phyloP scores from a whole-genome alignment of 2,888 invertebrate genomes.

The Pollenia labialis region DNA sequence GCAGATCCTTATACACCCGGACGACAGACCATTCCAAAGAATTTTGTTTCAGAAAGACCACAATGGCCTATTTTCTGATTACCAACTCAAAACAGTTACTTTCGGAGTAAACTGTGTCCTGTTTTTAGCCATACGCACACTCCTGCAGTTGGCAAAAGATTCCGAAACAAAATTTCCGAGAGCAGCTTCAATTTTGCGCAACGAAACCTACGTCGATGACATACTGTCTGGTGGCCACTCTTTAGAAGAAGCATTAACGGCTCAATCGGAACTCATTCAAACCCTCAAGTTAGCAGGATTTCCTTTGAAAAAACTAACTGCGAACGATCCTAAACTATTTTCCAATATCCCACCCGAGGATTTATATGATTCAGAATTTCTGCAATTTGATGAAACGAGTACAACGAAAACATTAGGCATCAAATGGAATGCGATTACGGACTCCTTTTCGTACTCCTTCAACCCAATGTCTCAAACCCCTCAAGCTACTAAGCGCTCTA shows the following conservation, averaged over 20 bases:
- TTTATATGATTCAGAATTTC: constrained; percentile 35
- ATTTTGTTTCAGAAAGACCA: too few species aligned
- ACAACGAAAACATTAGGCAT: constrained; percentile 32
- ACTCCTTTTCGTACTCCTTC: neutral
- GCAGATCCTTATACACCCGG: too few species aligned
- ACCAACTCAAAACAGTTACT: too few species aligned
- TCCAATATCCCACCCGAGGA: constrained; percentile 28
- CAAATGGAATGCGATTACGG: constrained; percentile 2
- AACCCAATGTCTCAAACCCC: neutral
- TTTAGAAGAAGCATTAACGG: neutral
- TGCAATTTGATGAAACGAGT: constrained; percentile 18
- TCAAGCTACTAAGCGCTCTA: neutral
- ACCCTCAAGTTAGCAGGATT: constrained; percentile 11
- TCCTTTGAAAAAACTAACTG: constrained; percentile 32
- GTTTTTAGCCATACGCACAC: too few species aligned
- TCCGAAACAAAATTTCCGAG: constrained; percentile 28
- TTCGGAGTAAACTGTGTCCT: too few species aligned
- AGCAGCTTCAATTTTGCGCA: neutral
- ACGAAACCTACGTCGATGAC: constrained; percentile 29
- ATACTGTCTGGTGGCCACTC: constrained; percentile 7
- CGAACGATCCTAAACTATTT: constrained; percentile 15
- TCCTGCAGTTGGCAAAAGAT: constrained; percentile 22
- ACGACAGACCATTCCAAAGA: too few species aligned
- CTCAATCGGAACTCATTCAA: neutral
- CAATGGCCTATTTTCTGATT: too few species aligned